A percentile compares a stretch with the other conserved stretches of the same genome.
These are phyloP conservation scores for Agrilus biguttatus DNA, from an alignment of 2,888 invertebrate genomes.

Conservation along the genomic window DNA sequence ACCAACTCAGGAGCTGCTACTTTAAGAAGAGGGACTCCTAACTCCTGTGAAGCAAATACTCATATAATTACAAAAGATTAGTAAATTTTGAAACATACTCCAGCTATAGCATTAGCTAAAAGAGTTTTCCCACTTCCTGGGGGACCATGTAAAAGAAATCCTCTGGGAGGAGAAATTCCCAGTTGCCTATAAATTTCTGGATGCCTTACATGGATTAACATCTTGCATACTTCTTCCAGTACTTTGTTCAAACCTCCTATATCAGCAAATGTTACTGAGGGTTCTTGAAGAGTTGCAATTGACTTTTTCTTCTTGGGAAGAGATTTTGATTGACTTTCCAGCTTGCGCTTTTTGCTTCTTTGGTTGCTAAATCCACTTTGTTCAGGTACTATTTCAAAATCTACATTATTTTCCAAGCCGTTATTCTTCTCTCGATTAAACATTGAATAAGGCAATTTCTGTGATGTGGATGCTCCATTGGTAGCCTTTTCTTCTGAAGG, in stretches of 20 bases:
- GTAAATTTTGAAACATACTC: conserved; percentile 34
- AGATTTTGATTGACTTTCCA: conserved; percentile 13
- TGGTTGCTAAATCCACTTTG: conserved; percentile 27
- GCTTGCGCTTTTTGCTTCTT: conserved; percentile 28
- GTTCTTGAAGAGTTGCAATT: conserved; percentile 25
- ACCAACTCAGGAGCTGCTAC: conserved; percentile 86
- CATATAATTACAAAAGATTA: conserved; percentile 3
- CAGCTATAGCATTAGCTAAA: conserved; percentile 69
- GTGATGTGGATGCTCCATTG: conserved; percentile 32
- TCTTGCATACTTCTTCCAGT: conserved; percentile 34
- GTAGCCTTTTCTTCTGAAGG: conserved; percentile 18
- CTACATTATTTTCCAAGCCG: conserved; percentile 30
- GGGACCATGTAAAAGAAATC: conserved; percentile 87
- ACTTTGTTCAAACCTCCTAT: conserved; percentile 70
- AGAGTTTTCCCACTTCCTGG: conserved; percentile 89
- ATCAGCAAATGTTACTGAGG: conserved; percentile 50
- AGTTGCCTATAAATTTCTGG: conserved; percentile 77
- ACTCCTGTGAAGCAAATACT: conserved; percentile 40
- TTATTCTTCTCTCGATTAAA: conserved; percentile 31
- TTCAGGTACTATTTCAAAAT: not conserved
- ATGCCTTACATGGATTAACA: conserved; percentile 71
- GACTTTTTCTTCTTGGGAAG: conserved; percentile 30
- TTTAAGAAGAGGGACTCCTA: conserved; percentile 71
- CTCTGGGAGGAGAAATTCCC: conserved; percentile 77
- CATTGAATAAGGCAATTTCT: conserved; percentile 33